Conservation (phyloP, 2,113 vertebrate species). For the Anthoscopus minutus region DNA sequence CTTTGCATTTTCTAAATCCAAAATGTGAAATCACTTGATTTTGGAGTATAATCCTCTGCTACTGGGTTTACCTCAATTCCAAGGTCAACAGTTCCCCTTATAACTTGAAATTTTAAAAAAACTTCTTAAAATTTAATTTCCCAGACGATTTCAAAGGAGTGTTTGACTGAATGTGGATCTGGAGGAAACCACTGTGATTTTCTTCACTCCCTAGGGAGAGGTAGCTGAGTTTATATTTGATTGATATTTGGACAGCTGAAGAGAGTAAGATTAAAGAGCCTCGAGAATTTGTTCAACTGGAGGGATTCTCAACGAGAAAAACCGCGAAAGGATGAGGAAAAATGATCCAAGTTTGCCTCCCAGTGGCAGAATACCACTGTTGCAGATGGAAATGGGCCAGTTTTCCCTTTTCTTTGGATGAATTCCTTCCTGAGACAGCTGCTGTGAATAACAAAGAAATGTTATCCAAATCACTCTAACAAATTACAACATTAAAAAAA, state of each 20-base stretch:
- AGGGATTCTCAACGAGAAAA: not conserved
- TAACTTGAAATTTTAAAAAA: not conserved
- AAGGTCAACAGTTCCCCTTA: not conserved
- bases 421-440: not conserved
- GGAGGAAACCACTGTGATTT: not conserved
- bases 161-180: not conserved
- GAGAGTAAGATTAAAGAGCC: not conserved
- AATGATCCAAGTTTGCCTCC: not conserved
- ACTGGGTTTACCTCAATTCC: rapidly evolving
- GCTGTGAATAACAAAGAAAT: not conserved
- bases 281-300: not conserved
- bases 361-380: not conserved
- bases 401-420: not conserved
- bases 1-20: rapidly evolving
- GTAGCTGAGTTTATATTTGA: not conserved
- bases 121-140: not conserved
- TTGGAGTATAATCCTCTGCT: rapidly evolving
- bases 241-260: not conserved
- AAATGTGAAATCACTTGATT: not conserved
- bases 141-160: not conserved
- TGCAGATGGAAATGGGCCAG: rapidly evolving
- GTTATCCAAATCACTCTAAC: not conserved
- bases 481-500: not conserved
- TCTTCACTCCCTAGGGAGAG: not conserved
- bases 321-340: not conserved